Evolutionary conservation across 2,797 vertebrate genomes (phyloP).

Genomic region (Lates japonicus): DNA sequence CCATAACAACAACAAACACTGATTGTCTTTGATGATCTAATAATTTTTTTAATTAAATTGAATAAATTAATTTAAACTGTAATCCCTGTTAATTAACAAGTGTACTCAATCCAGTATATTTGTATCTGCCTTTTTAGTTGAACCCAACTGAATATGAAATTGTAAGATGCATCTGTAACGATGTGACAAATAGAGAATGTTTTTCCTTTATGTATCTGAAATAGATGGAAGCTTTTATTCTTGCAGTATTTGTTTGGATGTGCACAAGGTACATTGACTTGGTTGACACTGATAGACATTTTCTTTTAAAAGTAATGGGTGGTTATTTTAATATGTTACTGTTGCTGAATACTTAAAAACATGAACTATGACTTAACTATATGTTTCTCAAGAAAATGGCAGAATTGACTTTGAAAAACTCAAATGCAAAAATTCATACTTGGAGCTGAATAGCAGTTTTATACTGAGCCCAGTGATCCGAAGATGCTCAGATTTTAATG

Average conservation of each 20-base stretch:
- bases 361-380: background rate
- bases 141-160: slow-evolving; percentile 18
- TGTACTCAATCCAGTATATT: slow-evolving; percentile 24
- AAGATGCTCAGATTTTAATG: slow-evolving; percentile 28
- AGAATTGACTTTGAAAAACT: slow-evolving; percentile 30
- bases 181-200: slow-evolving; percentile 31
- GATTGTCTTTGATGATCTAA: slow-evolving; percentile 5
- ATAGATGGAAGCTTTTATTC: slow-evolving; percentile 33
- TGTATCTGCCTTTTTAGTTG: slow-evolving; percentile 28
- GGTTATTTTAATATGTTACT: slow-evolving; percentile 3
- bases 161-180: slow-evolving; percentile 21
- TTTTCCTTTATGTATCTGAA: slow-evolving; percentile 36
- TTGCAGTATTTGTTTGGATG: slow-evolving; percentile 33
- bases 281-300: slow-evolving; percentile 4
- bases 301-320: slow-evolving; percentile 19
- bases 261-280: slow-evolving; percentile 21
- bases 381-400: background rate
- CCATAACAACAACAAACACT: slow-evolving; percentile 21
- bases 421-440: slow-evolving; percentile 14
- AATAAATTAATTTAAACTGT: slow-evolving; percentile 10
- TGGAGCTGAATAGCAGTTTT: slow-evolving; percentile 15
- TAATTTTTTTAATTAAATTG: background rate
- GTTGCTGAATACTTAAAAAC: slow-evolving; percentile 21
- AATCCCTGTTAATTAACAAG: slow-evolving; percentile 40
- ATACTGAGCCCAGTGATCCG: slow-evolving; percentile 10